A percentile compares a stretch with the other conserved stretches of the same genome.
Conservation (phyloP, 2,888 invertebrate genomes). For the Meteorus cinctellus region DNA sequence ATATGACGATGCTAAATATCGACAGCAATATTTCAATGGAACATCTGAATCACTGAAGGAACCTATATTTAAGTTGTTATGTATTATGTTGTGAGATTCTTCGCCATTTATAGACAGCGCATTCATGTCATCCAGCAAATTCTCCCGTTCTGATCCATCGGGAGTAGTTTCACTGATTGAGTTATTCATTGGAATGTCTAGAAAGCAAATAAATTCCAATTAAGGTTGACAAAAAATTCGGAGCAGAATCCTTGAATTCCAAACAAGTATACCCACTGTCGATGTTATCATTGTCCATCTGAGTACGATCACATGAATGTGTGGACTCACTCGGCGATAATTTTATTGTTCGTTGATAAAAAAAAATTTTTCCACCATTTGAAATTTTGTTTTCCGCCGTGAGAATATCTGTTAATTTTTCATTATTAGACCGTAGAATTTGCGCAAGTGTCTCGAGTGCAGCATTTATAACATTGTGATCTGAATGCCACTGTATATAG, state of each 20-base stretch:
- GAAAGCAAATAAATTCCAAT: neutral
- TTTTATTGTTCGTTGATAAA: slow-evolving; percentile 46
- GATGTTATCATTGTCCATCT: slow-evolving; percentile 53
- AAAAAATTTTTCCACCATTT: slow-evolving; percentile 60
- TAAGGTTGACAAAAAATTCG: neutral
- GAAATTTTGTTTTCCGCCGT: slow-evolving; percentile 72
- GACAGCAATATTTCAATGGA: slow-evolving; percentile 82
- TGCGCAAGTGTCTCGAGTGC: slow-evolving; percentile 83
- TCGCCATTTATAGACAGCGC: slow-evolving; percentile 2
- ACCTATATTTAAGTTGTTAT: slow-evolving; percentile 77
- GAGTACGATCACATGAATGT: slow-evolving; percentile 56
- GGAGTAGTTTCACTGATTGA: neutral
- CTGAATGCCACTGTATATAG: slow-evolving; percentile 79
- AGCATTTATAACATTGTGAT: slow-evolving; percentile 92
- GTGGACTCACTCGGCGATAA: slow-evolving; percentile 58
- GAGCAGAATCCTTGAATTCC: slow-evolving; percentile 28
- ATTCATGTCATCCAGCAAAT: slow-evolving; percentile 6
- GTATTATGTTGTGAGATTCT: neutral
- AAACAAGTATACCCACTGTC: slow-evolving; percentile 60
- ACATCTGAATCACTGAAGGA: slow-evolving; percentile 79
- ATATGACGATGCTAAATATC: slow-evolving; percentile 83
- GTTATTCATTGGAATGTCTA: neutral
- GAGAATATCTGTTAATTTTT: slow-evolving; percentile 71
- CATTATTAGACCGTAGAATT: slow-evolving; percentile 75
- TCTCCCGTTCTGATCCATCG: neutral